These are phyloP conservation scores for Phenganax marumi DNA, from an alignment of 92 coral and sea anemone species.

Conservation along the genomic window DNA sequence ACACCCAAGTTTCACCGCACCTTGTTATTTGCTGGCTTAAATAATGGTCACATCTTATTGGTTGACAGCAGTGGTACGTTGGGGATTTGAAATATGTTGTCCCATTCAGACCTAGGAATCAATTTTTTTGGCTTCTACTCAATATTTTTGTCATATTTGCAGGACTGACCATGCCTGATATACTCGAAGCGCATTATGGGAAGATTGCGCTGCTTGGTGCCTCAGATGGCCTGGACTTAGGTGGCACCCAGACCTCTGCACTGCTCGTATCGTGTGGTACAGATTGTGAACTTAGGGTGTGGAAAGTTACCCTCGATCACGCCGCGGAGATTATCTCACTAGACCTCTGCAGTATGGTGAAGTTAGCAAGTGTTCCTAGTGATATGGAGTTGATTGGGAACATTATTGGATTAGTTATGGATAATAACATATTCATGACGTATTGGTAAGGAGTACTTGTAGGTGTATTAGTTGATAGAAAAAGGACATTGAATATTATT, in stretches of 20 bases:
- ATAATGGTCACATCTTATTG: conserved; percentile 87
- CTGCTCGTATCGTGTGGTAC: conserved; percentile 83
- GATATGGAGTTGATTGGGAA: conserved; percentile 79
- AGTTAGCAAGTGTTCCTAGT: conserved; percentile 65
- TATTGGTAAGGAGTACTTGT: conserved; percentile 59
- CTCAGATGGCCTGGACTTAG: conserved; percentile 45
- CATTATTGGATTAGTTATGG: conserved; percentile 80
- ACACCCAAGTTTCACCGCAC: conserved; percentile 58
- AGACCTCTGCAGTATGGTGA: conserved; percentile 70
- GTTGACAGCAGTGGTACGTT: conserved; percentile 69
- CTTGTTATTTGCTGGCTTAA: conserved; percentile 83
- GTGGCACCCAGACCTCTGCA: conserved; percentile 15
- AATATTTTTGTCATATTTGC: not conserved
- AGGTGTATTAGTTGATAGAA: not conserved
- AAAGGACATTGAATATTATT: not conserved
- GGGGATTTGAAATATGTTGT: not conserved
- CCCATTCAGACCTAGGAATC: not conserved
- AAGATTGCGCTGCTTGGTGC: conserved; percentile 70
- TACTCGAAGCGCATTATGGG: conserved; percentile 91
- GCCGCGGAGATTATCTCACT: conserved; percentile 49
- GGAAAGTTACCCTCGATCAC: conserved; percentile 64
- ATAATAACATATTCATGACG: conserved; percentile 70
- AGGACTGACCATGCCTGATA: conserved; percentile 77
- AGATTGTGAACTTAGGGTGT: conserved; percentile 74
- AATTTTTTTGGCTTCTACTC: not conserved